Evolutionary conservation across 2,888 invertebrate genomes (phyloP).

Genomic region (Diabrotica balteata): DNA sequence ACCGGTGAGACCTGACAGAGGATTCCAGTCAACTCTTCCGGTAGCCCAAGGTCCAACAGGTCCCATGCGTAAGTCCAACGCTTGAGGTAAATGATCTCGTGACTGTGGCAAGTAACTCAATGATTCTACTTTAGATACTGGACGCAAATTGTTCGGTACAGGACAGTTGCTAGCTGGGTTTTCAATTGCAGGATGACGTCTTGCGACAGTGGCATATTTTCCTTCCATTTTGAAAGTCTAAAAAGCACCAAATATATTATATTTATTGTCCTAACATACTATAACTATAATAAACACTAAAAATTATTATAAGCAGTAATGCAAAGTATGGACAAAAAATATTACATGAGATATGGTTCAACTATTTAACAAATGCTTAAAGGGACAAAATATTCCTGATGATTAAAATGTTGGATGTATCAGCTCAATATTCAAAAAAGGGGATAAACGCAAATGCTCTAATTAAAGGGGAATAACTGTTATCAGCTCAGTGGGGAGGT

Average conservation of each 20-base stretch:
- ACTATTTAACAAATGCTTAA: no score
- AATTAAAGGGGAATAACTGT: no score
- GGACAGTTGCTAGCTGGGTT: slow-evolving; percentile 24
- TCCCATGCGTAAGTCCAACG: slow-evolving; percentile 60
- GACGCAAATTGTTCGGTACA: slow-evolving; percentile 34
- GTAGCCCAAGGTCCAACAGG: slow-evolving; percentile 73
- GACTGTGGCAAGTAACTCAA: slow-evolving; percentile 65
- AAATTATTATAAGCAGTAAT: no score
- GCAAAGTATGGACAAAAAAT: no score
- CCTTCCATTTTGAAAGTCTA: slow-evolving; percentile 1
- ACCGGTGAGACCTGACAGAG: slow-evolving; percentile 71
- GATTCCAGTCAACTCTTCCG: slow-evolving; percentile 77
- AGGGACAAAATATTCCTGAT: no score
- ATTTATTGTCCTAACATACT: no score
- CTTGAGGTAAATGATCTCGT: slow-evolving; percentile 54
- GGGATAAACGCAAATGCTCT: no score
- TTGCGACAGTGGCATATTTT: slow-evolving; percentile 7
- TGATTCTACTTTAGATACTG: slow-evolving; percentile 21
- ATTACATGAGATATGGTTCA: no score
- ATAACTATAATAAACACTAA: no score
- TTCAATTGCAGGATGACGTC: slow-evolving; percentile 7
- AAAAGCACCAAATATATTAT: not conserved
- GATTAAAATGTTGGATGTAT: no score
- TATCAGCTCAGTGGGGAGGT: no score
- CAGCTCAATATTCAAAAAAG: no score